Base-by-base conservation (phyloP, 92 coral and sea anemone genomes). In the Galaxea fascicularis region DNA sequence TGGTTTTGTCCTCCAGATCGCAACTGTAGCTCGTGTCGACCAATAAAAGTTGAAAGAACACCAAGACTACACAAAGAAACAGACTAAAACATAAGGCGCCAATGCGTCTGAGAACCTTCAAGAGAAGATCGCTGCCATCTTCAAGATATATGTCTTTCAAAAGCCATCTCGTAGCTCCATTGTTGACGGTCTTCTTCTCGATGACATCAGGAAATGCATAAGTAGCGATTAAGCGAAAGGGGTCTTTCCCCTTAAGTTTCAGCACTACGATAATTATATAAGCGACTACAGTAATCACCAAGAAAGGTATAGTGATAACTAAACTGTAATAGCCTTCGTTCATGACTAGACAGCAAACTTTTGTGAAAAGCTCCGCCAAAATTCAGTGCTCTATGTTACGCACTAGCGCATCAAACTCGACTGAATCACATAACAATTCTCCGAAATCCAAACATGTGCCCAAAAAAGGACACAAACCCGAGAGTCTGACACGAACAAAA, bases 41-140 rank as follows among this genome's bases (percentile, higher is more conserved):
- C 77, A 73, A 17, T 73, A 73, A 45, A 49, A 22, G 9, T 6
- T 51, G 60, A 27, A 27, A 73, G 44, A 73, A 73, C 62, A 73
- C 1, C 9, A 25, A 15, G 10, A 29, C 16, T 18, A 21, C 11
- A 22, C 17, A 2, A n/a, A 17, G 8, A 16, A 72, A 11, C 58
- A 46, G 29, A 10, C 12, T n/a, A 0, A 72, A 7, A 4, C 4
- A 51, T 24, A 51, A 14, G 4, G 6, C 31, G 1, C 15, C 25
- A 51, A 73, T 0, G 26, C 41, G 0, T 0, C 0, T 3, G 12
- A 24, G 17, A 0, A 73, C 26, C 44, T 26, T 10, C 4, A 10
- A 49, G 60, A 51, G 28, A 7, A 51, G 24, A 17, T 4, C 45
- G 1, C 20, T 14, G 4, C 52, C 41, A 22, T 51, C 45, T 25